Evolutionary conservation across 2,888 invertebrate species (phyloP), one percentile per base, ranked within the genome.

Genomic region (Blastobasis lacticolella): DNA sequence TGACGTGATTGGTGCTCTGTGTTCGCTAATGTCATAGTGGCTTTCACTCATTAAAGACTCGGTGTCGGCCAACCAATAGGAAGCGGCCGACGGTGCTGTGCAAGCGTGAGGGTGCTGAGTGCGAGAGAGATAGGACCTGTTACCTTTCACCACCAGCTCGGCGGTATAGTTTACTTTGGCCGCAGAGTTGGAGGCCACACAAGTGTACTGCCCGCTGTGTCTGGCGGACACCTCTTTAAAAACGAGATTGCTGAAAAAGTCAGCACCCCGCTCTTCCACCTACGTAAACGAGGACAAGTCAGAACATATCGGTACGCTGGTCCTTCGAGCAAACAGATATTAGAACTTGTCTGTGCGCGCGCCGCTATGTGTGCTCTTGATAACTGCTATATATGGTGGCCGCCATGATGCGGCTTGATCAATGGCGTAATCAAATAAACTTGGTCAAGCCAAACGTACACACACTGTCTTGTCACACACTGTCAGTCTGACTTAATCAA

Each of bases 131-230:
- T 46, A 47, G 58, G 55, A 47, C 51, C 42, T 40, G 48, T 51
- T 91, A 93, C 93, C 93, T 90, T 92, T 92, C 59, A 94, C 93
- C 85, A 92, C 91, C 69, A 94, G 85, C 66, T 92, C 92, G 54
- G 93, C 92, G 52, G 93, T 93, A 77, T 90, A 92, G 83, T 92
- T 92, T 71, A 92, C 92, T 78, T 91, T 92, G 64, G 93, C 92
- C 54, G 93, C 94, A 53, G 90, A 90, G 86, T 94, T 94, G 65
- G 92, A 91, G 49, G 93, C 93, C 69, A 92, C 91, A 80, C 94
- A 94, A 60, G 94, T 93, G 80, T 94, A 94, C 65, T 89, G 90
- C 49, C 93, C 93, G 76, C 92, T 92, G 82, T 93, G 93, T 57
- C 88, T 89, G 53, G 93, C 91, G 57, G 90, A 90, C 62, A 93